Conservation (phyloP, 2,113 vertebrate species). For the Xenopus tropicalis region UCB_Xtro_10.0 CM004447.2:67929001-67929500, state of each 20-base stretch:
- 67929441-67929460: too few relatives aligned
- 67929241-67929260: constrained; percentile 18
- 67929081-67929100: too few relatives aligned
- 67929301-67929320: constrained; percentile 14
- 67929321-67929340: neutral
- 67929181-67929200: constrained; percentile 27
- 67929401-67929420: too few relatives aligned
- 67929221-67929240: constrained; percentile 26
- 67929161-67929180: constrained; percentile 19
- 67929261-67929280: constrained; percentile 34
- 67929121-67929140: neutral
- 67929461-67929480: too few relatives aligned
- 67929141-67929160: neutral
- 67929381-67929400: too few relatives aligned
- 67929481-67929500: too few relatives aligned
- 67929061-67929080: too few relatives aligned
- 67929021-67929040: too few relatives aligned
- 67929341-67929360: neutral
- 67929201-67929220: constrained; percentile 18
- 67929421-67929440: too few relatives aligned
- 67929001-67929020: too few relatives aligned
- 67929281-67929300: neutral
- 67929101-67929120: too few relatives aligned
- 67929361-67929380: neutral
- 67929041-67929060: too few relatives aligned